phyloP scores from a whole-genome alignment of 2,797 vertebrate species.

The Lagodon rhomboides region DNA sequence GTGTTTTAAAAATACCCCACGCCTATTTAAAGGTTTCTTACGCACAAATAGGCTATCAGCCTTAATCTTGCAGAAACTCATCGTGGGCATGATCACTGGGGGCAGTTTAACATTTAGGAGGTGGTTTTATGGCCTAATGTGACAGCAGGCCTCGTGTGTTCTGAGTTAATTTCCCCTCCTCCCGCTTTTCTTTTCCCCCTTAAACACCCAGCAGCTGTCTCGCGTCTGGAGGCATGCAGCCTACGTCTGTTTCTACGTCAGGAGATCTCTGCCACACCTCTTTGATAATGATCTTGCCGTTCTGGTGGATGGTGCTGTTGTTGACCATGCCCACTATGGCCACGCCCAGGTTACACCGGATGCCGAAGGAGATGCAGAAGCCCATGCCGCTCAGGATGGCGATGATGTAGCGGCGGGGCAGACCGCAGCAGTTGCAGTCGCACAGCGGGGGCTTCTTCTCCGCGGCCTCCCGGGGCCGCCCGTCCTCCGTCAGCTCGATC shows the following conservation, averaged over 20 bases:
- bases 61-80: background rate
- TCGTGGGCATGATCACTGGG: background rate
- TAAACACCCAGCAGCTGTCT: background rate
- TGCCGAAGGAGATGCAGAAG: constrained; percentile 99
- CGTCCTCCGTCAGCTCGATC: constrained; percentile 97
- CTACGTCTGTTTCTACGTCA: constrained; percentile 32
- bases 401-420: constrained; percentile 97
- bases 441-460: constrained; percentile 93
- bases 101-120: background rate
- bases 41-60: background rate
- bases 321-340: constrained; percentile 99
- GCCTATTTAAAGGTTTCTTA: background rate
- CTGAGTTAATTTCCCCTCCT: accelerated
- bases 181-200: no score
- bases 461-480: constrained; percentile 89
- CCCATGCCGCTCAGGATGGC: constrained; percentile 99
- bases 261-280: constrained; percentile 86
- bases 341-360: constrained; percentile 98
- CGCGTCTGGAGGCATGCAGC: background rate
- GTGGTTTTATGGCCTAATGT: background rate
- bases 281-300: constrained; percentile 96
- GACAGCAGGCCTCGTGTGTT: background rate
- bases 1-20: background rate
- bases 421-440: constrained; percentile 95
- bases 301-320: constrained; percentile 96